Evolutionary conservation across 2,888 invertebrate species (phyloP), one percentile per base, ranked within the genome.

Genomic region (Toxonevra muliebris): DNA sequence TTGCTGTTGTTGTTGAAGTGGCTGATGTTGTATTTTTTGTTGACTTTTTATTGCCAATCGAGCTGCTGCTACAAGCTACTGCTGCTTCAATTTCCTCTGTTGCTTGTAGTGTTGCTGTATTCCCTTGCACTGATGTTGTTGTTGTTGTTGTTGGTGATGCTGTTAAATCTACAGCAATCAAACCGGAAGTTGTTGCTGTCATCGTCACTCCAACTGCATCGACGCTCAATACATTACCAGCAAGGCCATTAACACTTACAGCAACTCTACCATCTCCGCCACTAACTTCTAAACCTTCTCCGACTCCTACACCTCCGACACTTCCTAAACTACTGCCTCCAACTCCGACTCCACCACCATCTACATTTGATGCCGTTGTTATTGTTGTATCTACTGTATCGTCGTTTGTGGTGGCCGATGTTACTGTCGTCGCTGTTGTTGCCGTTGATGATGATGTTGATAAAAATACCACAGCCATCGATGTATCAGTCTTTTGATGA

Each of bases 401-500:
- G 52, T 65, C 41, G 30, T 57, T 58, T 55, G 69, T 30, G 61
- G 72, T 12, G 65, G 69, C 48, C 54, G 70, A 50, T 68, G 69
- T 43, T 60, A 45, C 11, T 54, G 59, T 41, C 45, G 66, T 68
- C 57, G 71, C 71, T 55, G 73, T 53, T 59, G 72, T 66, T 67
- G 74, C 70, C 54, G 74, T 69, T 68, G 69, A 63, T 69, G 69
- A 66, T 53, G 71, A 61, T 30, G 30, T 30, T 59, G 74, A 69
- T 58, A 69, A 67, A 40, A 64, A 63, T 64, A 67, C 61, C 45
- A 20, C 30, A n/a, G 65, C 43, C 30, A 30, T 30, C 12, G 66
- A 43, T 55, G 69, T 69, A 65, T 71, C 73, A 72, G 72, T 74
- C 74, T 72, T 74, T 72, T 75, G 76, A 74, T 79, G 79, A 74